These are phyloP conservation scores for Aphrophora alni DNA, from an alignment of 2,888 invertebrate genomes.

Conservation along the genomic window DNA sequence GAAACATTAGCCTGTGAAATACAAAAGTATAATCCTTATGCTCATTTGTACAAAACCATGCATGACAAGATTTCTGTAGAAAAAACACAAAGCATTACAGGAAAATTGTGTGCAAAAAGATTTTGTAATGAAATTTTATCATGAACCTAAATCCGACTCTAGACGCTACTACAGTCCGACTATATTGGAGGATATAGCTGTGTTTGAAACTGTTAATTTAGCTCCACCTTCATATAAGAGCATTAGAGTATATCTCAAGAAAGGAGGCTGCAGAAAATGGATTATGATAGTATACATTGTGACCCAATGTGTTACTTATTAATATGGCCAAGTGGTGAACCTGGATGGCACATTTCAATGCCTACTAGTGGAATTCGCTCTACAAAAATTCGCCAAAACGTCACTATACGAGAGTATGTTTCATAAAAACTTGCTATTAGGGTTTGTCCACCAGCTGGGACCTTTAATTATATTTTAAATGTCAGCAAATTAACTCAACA, in stretches of 20 bases:
- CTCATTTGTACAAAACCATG: too few relatives aligned
- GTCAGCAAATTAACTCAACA: slow-evolving; percentile 34
- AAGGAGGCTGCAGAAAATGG: too few relatives aligned
- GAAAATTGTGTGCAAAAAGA: not conserved
- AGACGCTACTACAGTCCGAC: slow-evolving; percentile 16
- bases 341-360: slow-evolving; percentile 31
- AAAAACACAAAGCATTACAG: too few relatives aligned
- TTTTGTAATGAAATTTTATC: slow-evolving; percentile 17
- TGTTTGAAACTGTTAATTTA: slow-evolving; percentile 30
- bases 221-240: slow-evolving; percentile 28
- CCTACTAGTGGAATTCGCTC: not conserved
- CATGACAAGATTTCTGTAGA: too few relatives aligned
- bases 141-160: slow-evolving; percentile 15
- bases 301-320: slow-evolving; percentile 20
- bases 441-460: not conserved
- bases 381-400: slow-evolving; percentile 19
- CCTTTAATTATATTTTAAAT: slow-evolving; percentile 34
- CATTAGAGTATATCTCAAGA: too few relatives aligned
- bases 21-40: too few relatives aligned
- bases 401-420: slow-evolving; percentile 20
- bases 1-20: too few relatives aligned
- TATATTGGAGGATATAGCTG: slow-evolving; percentile 22
- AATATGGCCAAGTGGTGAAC: slow-evolving; percentile 6
- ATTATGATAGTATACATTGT: slow-evolving; percentile 25
- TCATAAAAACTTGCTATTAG: not conserved